These are phyloP conservation scores for Heptranchias perlo DNA, from an alignment of 2,113 vertebrate species.

Conservation along the genomic window DNA sequence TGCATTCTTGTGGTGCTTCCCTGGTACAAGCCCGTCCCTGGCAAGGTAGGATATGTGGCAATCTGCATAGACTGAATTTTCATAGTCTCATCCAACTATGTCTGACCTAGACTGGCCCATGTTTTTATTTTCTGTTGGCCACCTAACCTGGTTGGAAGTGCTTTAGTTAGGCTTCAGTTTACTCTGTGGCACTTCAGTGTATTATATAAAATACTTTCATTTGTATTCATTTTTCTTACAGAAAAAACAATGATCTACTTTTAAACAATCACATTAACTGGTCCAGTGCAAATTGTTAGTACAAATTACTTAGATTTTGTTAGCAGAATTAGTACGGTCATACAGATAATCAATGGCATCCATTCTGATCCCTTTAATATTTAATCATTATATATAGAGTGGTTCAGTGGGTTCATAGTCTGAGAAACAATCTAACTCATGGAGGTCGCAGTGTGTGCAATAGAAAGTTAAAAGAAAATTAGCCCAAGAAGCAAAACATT, in stretches of 20 bases:
- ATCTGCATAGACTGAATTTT: too few species aligned
- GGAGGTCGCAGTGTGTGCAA: background rate
- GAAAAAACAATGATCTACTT: background rate
- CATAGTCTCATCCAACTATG: too few species aligned
- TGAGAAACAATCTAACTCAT: background rate
- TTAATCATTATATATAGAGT: background rate
- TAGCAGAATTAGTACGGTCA: background rate
- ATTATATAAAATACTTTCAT: background rate
- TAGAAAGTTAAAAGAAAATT: background rate
- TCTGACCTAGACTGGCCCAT: background rate
- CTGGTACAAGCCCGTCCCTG: too few species aligned
- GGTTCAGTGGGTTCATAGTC: background rate
- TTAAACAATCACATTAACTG: background rate
- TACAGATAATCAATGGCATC: background rate
- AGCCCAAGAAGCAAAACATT: background rate
- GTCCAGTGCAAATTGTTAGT: background rate
- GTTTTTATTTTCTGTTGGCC: background rate
- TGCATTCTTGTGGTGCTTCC: too few species aligned
- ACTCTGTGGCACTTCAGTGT: background rate
- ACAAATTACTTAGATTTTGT: background rate
- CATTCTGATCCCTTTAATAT: background rate
- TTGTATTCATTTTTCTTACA: background rate
- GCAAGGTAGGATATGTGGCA: too few species aligned
- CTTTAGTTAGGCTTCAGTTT: background rate
- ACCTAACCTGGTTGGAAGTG: background rate